phyloP scores from a whole-genome alignment of 2,888 invertebrate species.

The Trissoscelio sp. region DNA sequence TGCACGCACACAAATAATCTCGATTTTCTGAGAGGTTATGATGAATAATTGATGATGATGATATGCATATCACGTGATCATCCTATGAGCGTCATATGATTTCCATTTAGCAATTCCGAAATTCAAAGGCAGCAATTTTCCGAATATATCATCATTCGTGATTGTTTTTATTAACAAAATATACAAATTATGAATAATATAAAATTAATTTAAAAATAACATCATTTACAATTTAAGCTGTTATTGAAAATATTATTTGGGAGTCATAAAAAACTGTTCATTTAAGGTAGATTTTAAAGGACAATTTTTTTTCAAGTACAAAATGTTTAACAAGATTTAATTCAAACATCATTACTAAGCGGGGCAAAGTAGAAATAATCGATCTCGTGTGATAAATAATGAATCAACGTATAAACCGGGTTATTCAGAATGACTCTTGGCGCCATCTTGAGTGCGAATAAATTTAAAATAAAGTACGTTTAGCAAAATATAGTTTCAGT shows the following conservation, averaged over 20 bases:
- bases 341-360: conserved; percentile 19
- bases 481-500: conserved; percentile 1
- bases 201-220: no score
- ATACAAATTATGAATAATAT: no score
- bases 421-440: conserved; percentile 34
- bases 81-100: conserved; percentile 48
- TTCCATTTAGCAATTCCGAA: background rate
- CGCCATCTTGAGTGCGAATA: conserved; percentile 34
- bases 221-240: no score
- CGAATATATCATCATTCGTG: background rate
- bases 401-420: conserved; percentile 37
- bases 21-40: conserved; percentile 41
- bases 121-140: conserved; percentile 4
- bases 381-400: conserved; percentile 54
- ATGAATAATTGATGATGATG: conserved; percentile 59
- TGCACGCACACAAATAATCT: conserved; percentile 33
- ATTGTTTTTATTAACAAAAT: no score
- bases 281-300: no score
- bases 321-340: conserved; percentile 19
- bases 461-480: conserved; percentile 35
- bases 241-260: no score
- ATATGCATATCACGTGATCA: conserved; percentile 49
- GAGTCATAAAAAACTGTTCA: no score
- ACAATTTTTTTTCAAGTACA: background rate
- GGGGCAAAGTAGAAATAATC: conserved; percentile 45